Base-by-base conservation (phyloP, 2,888 invertebrate genomes). In the Lathronympha strigana region DNA sequence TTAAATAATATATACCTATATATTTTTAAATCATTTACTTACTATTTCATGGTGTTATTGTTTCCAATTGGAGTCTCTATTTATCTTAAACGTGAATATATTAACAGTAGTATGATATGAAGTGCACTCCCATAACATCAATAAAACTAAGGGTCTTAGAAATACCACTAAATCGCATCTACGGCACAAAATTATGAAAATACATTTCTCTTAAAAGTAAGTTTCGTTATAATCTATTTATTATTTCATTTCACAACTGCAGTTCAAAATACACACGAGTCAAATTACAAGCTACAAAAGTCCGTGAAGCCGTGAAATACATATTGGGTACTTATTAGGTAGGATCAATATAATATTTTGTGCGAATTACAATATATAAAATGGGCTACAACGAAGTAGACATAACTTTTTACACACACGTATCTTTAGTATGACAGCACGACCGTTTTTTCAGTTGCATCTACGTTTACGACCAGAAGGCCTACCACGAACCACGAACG, bases 171-270 rank as follows among this genome's bases (percentile, higher is more conserved):
- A 49, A 33, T 57, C 50, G 57, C 63, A 49, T 5, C 13, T 43
- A 23, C 23, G 28, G 36, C 28, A 49, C 38, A 49, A 36, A 63
- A 58, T 23, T 63, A 43, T 63, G 51, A 58, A 58, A 63, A 63
- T 63, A 63, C 51, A 58, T 43, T 51, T 63, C 23, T 51, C 51
- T 58, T 63, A 45, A 43, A 51, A 15, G 31, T 63, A 25, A 33
- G 33, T 43, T 43, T 21, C 19, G 38, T n/a, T 63, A 55, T 17
- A 40, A 49, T 31, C 17, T 55, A 50, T 57, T 50, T 31, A 36
- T 55, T 55, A 38, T 28, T 31, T 19, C n/a, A 49, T 43, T 38
- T 53, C 19, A 50, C 31, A 38, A 53, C 53, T 36, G 53, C 53
- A 53, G 15, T 38, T 23, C 3, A 9, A 4, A 54, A n/a, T 4